Percentiles rank a stretch among this genome's conserved stretches.
Conservation (phyloP, 2,113 vertebrate genomes). For the Pluvialis apricaria region DNA sequence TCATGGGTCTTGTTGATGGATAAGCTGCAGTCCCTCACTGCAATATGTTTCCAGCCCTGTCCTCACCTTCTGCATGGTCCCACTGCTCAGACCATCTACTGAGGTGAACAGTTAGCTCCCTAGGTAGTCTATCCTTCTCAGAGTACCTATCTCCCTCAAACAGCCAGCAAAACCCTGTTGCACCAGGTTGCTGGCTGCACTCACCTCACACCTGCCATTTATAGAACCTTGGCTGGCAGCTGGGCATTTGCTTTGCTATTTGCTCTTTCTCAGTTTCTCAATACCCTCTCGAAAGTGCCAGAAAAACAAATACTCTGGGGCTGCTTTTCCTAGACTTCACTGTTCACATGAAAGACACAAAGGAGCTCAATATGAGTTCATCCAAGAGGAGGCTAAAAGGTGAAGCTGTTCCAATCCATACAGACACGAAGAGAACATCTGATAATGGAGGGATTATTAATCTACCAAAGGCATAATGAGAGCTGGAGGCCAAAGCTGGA, state of each 20-base stretch:
- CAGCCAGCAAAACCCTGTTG: not conserved
- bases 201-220: not conserved
- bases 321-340: not conserved
- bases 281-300: not conserved
- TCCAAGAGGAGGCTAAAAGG: not conserved
- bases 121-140: not conserved
- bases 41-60: not conserved
- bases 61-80: not conserved
- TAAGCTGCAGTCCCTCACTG: not conserved
- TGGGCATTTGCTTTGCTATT: not conserved
- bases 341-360: not conserved
- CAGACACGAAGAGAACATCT: not conserved
- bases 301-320: not conserved
- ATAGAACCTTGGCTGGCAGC: not conserved
- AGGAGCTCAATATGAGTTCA: not conserved
- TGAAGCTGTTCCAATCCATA: not conserved
- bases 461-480: not conserved
- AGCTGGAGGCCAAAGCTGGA: not conserved
- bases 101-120: not conserved
- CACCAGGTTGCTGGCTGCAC: not conserved
- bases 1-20: not conserved
- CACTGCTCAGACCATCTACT: not conserved
- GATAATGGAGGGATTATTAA: slow-evolving; percentile 11
- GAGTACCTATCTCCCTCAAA: not conserved
- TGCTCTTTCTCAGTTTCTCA: not conserved